phyloP scores from a whole-genome alignment of 2,113 vertebrate genomes.

The Strix aluco region DNA sequence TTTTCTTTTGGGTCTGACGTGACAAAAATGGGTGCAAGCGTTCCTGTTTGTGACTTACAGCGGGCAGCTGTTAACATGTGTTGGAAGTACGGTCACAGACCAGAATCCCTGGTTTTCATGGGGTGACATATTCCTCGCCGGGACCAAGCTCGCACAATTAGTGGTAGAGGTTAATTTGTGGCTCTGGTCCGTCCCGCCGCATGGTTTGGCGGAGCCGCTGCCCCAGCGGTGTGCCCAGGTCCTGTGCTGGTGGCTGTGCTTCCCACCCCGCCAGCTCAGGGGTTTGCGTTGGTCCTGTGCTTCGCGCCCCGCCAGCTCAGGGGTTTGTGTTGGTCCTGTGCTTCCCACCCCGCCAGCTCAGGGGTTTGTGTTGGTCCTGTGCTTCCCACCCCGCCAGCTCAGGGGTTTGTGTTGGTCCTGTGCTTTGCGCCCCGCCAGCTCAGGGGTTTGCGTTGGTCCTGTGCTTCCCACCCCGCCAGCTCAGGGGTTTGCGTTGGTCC shows the following conservation, averaged over 20 bases:
- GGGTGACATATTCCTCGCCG: rapidly evolving
- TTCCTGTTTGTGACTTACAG: neutral
- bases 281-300: neutral
- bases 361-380: no score
- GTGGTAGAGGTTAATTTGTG: rapidly evolving
- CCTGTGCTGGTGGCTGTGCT: neutral
- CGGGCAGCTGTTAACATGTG: rapidly evolving
- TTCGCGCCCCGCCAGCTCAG: no score
- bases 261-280: neutral
- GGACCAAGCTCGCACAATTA: rapidly evolving
- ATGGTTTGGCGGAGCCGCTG: neutral
- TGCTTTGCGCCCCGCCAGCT: no score
- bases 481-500: no score
- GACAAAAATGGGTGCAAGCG: rapidly evolving
- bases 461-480: no score
- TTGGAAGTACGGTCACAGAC: rapidly evolving
- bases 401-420: no score
- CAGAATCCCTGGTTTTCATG: rapidly evolving
- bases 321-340: no score
- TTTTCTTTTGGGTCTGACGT: neutral
- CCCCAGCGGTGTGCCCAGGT: rapidly evolving
- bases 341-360: no score
- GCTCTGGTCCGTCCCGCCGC: no score
- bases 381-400: no score
- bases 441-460: no score